phyloP scores from a whole-genome alignment of 2,888 invertebrate genomes.

The Hoplodrina ambigua region DNA sequence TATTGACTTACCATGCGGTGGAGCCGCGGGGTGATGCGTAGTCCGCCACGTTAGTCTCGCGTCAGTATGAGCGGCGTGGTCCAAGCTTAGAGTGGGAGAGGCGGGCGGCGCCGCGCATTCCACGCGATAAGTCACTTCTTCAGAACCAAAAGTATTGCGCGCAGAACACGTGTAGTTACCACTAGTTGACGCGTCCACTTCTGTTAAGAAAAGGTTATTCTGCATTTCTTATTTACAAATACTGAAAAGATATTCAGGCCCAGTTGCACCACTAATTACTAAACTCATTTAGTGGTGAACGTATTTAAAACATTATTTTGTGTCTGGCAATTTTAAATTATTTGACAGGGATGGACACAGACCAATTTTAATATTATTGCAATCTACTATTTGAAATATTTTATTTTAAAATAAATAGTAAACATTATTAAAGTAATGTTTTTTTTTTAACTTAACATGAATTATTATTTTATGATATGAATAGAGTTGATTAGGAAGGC shows the following conservation, averaged over 20 bases:
- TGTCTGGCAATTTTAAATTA: too few species aligned
- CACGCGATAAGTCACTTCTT: conserved; percentile 95
- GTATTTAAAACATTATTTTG: not conserved
- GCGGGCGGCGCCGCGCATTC: conserved; percentile 94
- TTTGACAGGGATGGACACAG: too few species aligned
- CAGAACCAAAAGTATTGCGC: conserved; percentile 95
- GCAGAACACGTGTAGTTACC: conserved; percentile 96
- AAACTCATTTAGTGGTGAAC: not conserved
- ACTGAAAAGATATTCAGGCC: not conserved
- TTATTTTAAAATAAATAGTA: too few species aligned
- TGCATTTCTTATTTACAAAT: too few species aligned
- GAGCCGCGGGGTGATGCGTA: conserved; percentile 91
- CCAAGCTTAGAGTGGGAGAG: conserved; percentile 92
- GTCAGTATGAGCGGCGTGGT: conserved; percentile 93
- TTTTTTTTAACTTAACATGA: too few species aligned
- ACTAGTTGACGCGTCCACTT: conserved; percentile 93
- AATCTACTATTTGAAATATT: too few species aligned
- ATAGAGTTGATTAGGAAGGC: too few species aligned
- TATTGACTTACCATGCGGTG: conserved; percentile 80
- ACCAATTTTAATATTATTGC: too few species aligned
- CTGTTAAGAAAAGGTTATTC: conserved; percentile 77
- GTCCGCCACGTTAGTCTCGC: conserved; percentile 86
- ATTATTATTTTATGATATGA: too few species aligned
- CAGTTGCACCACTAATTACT: not conserved
- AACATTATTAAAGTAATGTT: too few species aligned